Base-by-base conservation (phyloP, 2,113 vertebrate genomes). In the Agelaius tricolor region DNA sequence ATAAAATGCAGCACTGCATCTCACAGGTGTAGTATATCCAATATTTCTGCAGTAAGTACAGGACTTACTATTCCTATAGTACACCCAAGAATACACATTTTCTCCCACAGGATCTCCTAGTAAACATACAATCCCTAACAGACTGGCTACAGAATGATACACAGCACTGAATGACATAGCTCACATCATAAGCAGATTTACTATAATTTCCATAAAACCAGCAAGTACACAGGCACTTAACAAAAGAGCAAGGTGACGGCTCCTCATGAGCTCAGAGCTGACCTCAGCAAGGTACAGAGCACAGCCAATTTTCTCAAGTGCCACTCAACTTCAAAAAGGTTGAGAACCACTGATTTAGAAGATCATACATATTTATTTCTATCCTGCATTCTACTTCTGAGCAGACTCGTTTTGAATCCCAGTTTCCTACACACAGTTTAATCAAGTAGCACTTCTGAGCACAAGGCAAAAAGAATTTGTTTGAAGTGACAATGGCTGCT, bases 321-420 rank as follows among this genome's bases (percentile, higher is more conserved):
- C 90, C 95, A 97, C 89, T 97, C 89, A 94, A 67, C 88, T 93
- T 93, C 73, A 77, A 67, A 96, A 93, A 90, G 94, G 91, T 93
- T 95, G 94, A 95, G 95, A 95, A 97, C 75, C 94, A 87, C 93
- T 94, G 94, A 94, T 96, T 97, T 95, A 95, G 78, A 95, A 76
- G 63, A 90, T 95, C 79, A 96, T 96, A 93, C 68, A 93, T 95
- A 96, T 96, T 96, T 95, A 93, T 96, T 95, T 86, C 78, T 55
- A 52, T 31, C 65, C 90, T 30, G 24, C 2, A 0, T 71, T 91
- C 73, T 59, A 31, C 41, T 78, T 65, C 76, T 59, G 65, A 0
- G 0, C 68, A 74, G 86, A 72, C 81, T 86, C 57, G 15, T 94
- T 90, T 2, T 46, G 68, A 93, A 78, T 55, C 76, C 52, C 54